Base-by-base conservation (phyloP, 1,140 invertebrate species). In the Chrysoperla carnea region DNA sequence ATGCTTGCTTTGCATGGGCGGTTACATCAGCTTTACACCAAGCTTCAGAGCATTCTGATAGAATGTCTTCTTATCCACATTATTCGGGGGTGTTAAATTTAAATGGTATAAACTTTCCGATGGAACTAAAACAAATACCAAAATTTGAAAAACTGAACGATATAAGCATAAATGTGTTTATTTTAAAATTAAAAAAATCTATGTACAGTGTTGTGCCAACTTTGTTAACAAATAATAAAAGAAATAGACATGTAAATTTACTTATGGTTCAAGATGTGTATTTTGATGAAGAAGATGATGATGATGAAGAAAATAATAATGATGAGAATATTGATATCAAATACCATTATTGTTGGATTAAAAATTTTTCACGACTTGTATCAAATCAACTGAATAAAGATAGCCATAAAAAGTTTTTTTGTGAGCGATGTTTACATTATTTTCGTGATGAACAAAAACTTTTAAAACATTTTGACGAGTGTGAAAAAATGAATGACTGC, bases 131-230 rank as follows among this genome's bases (percentile, higher is more conserved):
- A 31, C 54, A 61, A 52, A 54, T 63, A 37, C 13, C 35, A 39
- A 57, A 55, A 52, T 51, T 63, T 43, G 58, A 62, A 52, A 47
- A 50, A 41, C 41, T 55, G 41, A 64, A 63, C 52, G 50, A 54
- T 38, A 40, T 63, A 23, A 33, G 43, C 12, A 51, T 57, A 13
- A 57, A 57, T 49, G 50, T 54, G 17, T 59, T 53, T 41, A 48
- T 40, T 6, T 40, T 49, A 15, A 43, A 50, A 28, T 38, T 27
- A 29, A 41, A 46, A 44, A 41, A 12, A 29, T 50, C 48, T 38
- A 36, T 28, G 31, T 23, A 53, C 40, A 40, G 36, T 33, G 46
- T 54, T 6, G 43, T 61, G 8, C 51, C 55, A 17, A 55, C 56
- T 11, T 15, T 56, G 15, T 51, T 52, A 17, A 56, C 56, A 39